phyloP scores from a whole-genome alignment of 2,797 vertebrate genomes.

The Acrossocheilus fasciatus region DNA sequence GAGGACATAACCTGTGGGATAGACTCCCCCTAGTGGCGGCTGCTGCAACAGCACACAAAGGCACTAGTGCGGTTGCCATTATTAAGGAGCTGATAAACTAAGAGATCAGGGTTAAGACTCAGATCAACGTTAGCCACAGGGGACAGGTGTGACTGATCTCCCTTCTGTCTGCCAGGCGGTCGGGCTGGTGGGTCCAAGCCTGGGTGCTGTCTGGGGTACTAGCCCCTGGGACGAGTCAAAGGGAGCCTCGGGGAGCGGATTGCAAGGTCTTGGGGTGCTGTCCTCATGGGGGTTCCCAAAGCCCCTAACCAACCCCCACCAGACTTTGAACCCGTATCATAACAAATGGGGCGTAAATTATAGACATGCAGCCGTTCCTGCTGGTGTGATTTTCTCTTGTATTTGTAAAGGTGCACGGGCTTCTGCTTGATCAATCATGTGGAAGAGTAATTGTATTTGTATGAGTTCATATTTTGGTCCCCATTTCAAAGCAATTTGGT shows the following conservation, averaged over 20 bases:
- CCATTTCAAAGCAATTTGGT: slow-evolving; percentile 13
- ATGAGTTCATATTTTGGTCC: slow-evolving; percentile 14
- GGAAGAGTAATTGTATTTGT: slow-evolving; percentile 40
- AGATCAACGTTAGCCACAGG: slow-evolving; percentile 50
- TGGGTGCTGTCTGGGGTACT: slow-evolving; percentile 56
- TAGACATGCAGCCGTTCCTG: slow-evolving; percentile 32
- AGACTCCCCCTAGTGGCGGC: slow-evolving; percentile 75
- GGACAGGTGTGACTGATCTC: slow-evolving; percentile 53
- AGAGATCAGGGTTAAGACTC: slow-evolving; percentile 37
- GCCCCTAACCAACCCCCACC: slow-evolving; percentile 37
- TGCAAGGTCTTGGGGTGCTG: slow-evolving; percentile 18
- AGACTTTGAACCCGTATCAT: slow-evolving; percentile 26
- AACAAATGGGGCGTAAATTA: slow-evolving; percentile 52
- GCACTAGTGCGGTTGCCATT: background rate
- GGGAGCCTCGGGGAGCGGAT: slow-evolving; percentile 57
- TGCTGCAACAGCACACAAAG: slow-evolving; percentile 19
- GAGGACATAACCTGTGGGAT: slow-evolving; percentile 66
- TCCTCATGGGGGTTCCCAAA: slow-evolving; percentile 22
- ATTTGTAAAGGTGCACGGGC: background rate
- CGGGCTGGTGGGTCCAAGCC: slow-evolving; percentile 36
- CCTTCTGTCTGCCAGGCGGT: slow-evolving; percentile 37
- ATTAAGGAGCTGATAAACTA: slow-evolving; percentile 38
- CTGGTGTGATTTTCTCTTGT: slow-evolving; percentile 32
- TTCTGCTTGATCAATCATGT: slow-evolving; percentile 46
- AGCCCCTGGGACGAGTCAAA: slow-evolving; percentile 53